These are phyloP conservation scores for Notothenia rossii DNA, from an alignment of 2,113 vertebrate species.

Conservation along the genomic window DNA sequence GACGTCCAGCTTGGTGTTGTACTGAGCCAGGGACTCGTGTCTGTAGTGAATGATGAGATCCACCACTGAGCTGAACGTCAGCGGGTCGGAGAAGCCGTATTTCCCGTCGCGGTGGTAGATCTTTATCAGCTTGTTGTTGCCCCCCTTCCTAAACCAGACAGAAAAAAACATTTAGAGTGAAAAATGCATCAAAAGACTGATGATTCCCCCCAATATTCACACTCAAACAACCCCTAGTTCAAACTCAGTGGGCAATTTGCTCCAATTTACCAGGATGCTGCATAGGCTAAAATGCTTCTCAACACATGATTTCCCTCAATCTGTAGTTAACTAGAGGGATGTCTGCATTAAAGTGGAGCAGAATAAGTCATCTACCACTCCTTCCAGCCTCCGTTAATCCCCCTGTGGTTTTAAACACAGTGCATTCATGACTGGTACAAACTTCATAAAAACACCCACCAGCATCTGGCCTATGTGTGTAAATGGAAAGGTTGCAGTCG, in stretches of 20 bases:
- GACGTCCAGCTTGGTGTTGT: slow-evolving; percentile 97
- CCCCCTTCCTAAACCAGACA: slow-evolving; percentile 90
- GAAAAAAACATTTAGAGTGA: background rate
- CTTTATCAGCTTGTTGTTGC: slow-evolving; percentile 98
- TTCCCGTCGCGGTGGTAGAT: slow-evolving; percentile 96
- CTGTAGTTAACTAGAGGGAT: slow-evolving; percentile 21
- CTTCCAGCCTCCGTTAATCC: background rate
- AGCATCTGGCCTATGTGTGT: too few species aligned
- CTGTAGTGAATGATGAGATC: slow-evolving; percentile 97
- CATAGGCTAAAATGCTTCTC: slow-evolving; percentile 7
- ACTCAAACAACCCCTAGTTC: background rate
- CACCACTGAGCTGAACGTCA: slow-evolving; percentile 95
- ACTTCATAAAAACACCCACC: too few species aligned
- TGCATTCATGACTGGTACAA: background rate
- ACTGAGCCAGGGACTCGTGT: slow-evolving; percentile 95
- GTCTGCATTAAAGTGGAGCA: slow-evolving; percentile 1
- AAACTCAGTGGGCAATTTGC: slow-evolving; percentile 14
- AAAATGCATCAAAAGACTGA: background rate
- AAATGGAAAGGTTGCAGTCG: too few species aligned
- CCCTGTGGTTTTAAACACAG: background rate
- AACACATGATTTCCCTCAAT: slow-evolving; percentile 35
- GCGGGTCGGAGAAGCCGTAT: slow-evolving; percentile 96
- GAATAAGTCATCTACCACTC: background rate
- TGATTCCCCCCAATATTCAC: background rate
- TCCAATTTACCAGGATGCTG: slow-evolving; percentile 34